Percentiles rank a stretch among this genome's conserved stretches.
phyloP scores from a whole-genome alignment of 1,140 invertebrate species.

The Brachionus angularis region DNA sequence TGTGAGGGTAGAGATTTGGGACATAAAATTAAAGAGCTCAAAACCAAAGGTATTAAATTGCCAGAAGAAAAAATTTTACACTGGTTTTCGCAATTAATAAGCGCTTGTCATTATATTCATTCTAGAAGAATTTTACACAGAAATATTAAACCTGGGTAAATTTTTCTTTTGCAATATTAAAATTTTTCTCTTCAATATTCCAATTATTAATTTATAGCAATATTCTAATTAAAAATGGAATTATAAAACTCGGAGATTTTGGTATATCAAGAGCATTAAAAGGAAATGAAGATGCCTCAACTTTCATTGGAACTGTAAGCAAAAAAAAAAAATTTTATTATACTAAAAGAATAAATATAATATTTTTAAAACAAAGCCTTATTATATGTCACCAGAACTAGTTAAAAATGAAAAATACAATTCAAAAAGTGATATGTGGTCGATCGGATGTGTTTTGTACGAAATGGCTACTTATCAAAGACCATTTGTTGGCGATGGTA shows the following conservation, averaged over 20 bases:
- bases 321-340: too few relatives aligned
- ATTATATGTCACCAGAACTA: conserved; percentile 80
- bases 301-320: conserved; percentile 60
- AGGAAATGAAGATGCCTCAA: conserved; percentile 58
- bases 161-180: background rate
- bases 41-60: background rate
- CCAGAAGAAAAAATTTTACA: conserved; percentile 23
- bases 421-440: conserved; percentile 73
- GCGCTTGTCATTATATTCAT: conserved; percentile 38
- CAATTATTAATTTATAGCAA: conserved; percentile 49
- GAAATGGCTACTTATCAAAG: conserved; percentile 65
- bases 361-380: conserved; percentile 57
- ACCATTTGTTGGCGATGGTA: conserved; percentile 58
- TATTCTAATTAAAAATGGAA: conserved; percentile 40
- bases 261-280: conserved; percentile 55
- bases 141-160: conserved; percentile 34
- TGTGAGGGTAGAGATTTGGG: conserved; percentile 62
- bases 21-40: conserved; percentile 46
- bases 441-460: conserved; percentile 77
- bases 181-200: conserved; percentile 60
- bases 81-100: conserved; percentile 20
- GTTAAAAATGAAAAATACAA: conserved; percentile 67
- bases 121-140: conserved; percentile 14
- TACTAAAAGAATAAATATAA: background rate
- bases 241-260: conserved; percentile 39